Conservation (phyloP, 1,140 invertebrate species). For the Scaptomyza hsui region DNA sequence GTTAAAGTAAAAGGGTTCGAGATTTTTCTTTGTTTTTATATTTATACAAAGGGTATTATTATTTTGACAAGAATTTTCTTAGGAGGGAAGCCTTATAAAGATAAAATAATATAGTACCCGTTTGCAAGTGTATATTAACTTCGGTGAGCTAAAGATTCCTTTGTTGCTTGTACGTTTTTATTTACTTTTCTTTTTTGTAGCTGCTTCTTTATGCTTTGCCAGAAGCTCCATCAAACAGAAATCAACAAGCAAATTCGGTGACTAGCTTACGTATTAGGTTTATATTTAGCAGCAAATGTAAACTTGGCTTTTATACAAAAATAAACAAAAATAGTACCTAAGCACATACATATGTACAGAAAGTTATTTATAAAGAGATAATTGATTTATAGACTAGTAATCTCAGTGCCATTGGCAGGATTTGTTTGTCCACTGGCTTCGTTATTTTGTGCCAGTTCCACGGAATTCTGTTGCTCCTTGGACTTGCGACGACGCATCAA, state of each 20-base stretch:
- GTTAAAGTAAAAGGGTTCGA: conserved; percentile 33
- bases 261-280: conserved; percentile 6
- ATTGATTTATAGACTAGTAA: conserved; percentile 74
- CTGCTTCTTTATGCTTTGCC: not conserved
- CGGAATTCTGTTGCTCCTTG: conserved; percentile 37
- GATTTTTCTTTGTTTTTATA: too few species aligned
- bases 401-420: conserved; percentile 62
- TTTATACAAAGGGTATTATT: not conserved
- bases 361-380: conserved; percentile 2
- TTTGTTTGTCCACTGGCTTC: conserved; percentile 40
- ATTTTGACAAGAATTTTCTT: not conserved
- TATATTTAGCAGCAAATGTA: conserved; percentile 25
- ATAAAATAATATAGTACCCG: too few species aligned
- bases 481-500: conserved; percentile 59
- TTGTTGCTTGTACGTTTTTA: not conserved
- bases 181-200: not conserved
- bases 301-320: conserved; percentile 23
- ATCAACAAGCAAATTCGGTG: not conserved
- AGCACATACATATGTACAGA: conserved; percentile 30
- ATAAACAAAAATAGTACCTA: conserved; percentile 5
- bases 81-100: not conserved
- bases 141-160: not conserved
- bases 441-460: conserved; percentile 61
- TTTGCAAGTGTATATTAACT: not conserved
- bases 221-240: conserved; percentile 2